A percentile compares a stretch with the other conserved stretches of the same genome.
phyloP scores from a whole-genome alignment of 2,797 vertebrate species.

The Halcyon badia region DNA sequence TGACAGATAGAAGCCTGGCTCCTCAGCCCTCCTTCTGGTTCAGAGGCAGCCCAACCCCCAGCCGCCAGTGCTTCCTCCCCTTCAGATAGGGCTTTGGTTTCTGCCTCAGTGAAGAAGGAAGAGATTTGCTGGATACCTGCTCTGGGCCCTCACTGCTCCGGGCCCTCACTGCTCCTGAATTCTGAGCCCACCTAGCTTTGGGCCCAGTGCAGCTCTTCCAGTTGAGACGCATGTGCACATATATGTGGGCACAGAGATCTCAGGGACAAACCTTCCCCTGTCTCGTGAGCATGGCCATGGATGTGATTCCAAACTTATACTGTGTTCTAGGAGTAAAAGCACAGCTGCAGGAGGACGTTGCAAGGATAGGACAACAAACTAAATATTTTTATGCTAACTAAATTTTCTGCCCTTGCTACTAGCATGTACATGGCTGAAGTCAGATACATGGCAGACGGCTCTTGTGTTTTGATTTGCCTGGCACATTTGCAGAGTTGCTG shows the following conservation, averaged over 20 bases:
- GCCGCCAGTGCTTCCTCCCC: not conserved
- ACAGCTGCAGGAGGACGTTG: not conserved
- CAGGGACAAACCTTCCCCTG: not conserved
- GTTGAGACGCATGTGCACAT: not conserved
- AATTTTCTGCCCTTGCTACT: rapidly evolving
- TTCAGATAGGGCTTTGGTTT: not conserved
- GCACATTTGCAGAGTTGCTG: rapidly evolving
- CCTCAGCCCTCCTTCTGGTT: not conserved
- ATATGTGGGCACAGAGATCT: not conserved
- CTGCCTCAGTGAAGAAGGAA: not conserved
- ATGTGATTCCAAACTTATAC: not conserved
- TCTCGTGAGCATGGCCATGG: not conserved
- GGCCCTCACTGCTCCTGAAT: not conserved
- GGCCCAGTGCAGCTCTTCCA: not conserved
- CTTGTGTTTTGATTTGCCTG: rapidly evolving
- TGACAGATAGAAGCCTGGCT: not conserved
- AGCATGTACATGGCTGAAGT: not conserved
- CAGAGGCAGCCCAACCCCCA: not conserved
- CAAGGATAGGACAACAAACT: not conserved
- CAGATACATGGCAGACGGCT: not conserved
- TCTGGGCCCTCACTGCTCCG: not conserved
- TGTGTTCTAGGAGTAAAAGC: not conserved
- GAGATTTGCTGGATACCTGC: not conserved
- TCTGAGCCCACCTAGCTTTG: not conserved
- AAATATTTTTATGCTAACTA: not conserved